These are phyloP conservation scores for Cryptomyrus ogoouensis DNA, from an alignment of 2,113 vertebrate species.

Conservation along the genomic window DNA sequence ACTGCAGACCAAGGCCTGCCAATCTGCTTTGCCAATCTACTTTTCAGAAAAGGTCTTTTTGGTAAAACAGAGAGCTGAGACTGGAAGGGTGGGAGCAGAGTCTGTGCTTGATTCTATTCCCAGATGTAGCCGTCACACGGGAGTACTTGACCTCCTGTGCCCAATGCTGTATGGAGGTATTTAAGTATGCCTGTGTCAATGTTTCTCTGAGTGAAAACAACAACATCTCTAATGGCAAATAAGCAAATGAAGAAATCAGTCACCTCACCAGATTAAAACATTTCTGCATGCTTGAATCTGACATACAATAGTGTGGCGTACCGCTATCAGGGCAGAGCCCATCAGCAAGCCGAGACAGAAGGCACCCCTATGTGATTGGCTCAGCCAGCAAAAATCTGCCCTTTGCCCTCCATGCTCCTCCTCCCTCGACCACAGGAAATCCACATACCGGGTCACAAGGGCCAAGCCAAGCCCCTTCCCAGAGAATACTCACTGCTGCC, in stretches of 20 bases:
- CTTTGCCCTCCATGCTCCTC: background rate
- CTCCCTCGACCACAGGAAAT: background rate
- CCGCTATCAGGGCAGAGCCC: background rate
- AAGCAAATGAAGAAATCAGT: background rate
- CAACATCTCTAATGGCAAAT: background rate
- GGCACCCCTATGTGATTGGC: background rate
- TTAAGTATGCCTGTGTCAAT: background rate
- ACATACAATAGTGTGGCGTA: background rate
- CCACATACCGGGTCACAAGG: background rate
- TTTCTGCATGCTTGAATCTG: background rate
- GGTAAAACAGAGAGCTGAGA: background rate
- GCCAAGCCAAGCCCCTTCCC: background rate
- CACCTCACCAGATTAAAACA: background rate
- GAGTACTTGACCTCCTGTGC: background rate
- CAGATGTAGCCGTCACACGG: background rate
- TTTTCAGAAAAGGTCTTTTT: background rate
- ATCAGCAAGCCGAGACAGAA: background rate
- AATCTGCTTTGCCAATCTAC: conserved; percentile 2
- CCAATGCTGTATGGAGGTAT: background rate
- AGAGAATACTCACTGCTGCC: background rate
- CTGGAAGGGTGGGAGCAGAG: background rate
- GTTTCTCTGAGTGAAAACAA: background rate
- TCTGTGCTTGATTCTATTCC: background rate
- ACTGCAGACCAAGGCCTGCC: background rate
- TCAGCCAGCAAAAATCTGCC: background rate